Base-by-base conservation (phyloP, 2,888 invertebrate genomes). In the Chrysomela aeneicollis region DNA sequence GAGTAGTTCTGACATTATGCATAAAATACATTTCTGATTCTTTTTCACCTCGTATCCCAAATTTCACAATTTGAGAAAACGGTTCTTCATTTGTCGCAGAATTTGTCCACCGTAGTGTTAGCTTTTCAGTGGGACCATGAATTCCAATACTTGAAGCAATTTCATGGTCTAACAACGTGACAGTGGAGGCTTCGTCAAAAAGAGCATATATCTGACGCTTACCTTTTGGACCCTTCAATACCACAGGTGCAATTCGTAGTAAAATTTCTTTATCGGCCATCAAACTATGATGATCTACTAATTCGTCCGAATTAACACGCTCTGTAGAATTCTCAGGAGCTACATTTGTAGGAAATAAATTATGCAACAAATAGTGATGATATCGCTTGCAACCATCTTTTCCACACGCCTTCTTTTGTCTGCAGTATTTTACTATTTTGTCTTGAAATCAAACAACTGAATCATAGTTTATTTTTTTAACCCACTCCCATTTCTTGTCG, bases 51-150 rank as follows among this genome's bases (percentile, higher is more conserved):
- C 26, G n/a, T 21, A 51, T 59, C 15, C 37, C 9, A 1, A 59
- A 37, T 6, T 32, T 8, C 6, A 59, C 49, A 21, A 18, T 21
- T 49, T 9, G 18, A 18, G 49, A 49, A 12, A 18, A 10, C 15
- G 21, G 21, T 15, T 46, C 18, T 8, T 49, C 49, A 21, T 2
- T 18, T 21, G 21, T 18, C 8, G 49, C 37, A 32, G 55, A 57
- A 30, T 57, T 37, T 50, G 37, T 62, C 50, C 57, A 62, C 8
- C 18, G 21, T 49, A 18, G 12, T 49, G 1, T 49, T 18, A 21
- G 12, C 10, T 46, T 15, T 15, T 46, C 47, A n/a, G 9, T 3
- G 15, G 18, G n/a, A 8, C 47, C 15, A 12, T 6, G 15, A 15
- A 46, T 9, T n/a, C 47, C 18, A 1, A 46, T 15, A 49, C 19